These are phyloP conservation scores for Lepus americanus DNA, from an alignment of 2,113 vertebrate genomes.

Conservation along the genomic window DNA sequence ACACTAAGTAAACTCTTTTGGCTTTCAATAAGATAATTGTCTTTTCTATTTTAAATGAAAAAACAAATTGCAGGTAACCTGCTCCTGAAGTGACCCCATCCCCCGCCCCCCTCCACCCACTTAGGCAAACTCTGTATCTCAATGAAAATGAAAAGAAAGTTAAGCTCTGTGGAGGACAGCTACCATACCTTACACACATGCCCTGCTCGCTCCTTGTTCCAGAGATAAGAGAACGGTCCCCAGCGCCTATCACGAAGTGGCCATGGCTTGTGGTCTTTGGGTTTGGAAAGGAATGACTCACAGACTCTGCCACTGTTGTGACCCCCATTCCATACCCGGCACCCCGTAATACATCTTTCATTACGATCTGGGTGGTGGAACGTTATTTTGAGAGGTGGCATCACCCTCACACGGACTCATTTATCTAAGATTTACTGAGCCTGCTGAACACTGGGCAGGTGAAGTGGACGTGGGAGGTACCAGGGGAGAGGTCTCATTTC, in stretches of 20 bases:
- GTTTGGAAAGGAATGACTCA: not conserved
- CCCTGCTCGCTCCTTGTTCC: not conserved
- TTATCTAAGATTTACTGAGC: not conserved
- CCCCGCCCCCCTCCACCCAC: not conserved
- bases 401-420: not conserved
- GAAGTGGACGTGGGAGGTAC: not conserved
- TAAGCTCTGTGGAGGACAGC: not conserved
- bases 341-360: not conserved
- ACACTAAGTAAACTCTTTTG: conserved; percentile 4
- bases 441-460: not conserved
- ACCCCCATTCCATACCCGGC: not conserved
- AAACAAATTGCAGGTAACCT: conserved; percentile 5
- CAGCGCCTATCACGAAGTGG: not conserved
- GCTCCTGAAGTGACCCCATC: not conserved
- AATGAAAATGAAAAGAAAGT: not conserved
- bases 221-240: not conserved
- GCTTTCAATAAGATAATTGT: not conserved
- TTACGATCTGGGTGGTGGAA: not conserved
- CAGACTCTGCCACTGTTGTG: not conserved
- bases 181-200: not conserved
- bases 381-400: not conserved
- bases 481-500: not conserved
- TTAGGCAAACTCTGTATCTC: not conserved
- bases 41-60: not conserved
- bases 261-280: not conserved